Evolutionary conservation across 2,797 vertebrate species (phyloP).

Genomic region (Heteromormyrus szaboi): DNA sequence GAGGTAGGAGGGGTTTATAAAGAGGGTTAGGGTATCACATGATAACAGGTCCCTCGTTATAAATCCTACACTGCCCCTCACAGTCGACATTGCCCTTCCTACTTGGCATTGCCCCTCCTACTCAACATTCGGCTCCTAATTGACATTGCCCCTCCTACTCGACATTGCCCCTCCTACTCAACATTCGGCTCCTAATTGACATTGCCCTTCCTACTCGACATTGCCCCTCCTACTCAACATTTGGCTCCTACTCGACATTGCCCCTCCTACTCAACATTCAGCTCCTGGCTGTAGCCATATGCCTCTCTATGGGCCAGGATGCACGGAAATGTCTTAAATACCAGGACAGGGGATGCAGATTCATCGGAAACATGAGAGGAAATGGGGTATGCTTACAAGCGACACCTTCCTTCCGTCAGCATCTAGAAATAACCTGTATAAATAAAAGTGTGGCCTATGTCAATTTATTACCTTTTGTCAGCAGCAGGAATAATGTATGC

Average conservation of each 20-base stretch:
- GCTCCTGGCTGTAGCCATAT: not conserved
- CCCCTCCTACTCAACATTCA: not conserved
- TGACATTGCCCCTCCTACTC: too few relatives aligned
- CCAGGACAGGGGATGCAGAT: constrained; percentile 38
- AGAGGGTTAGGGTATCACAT: not conserved
- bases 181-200: too few relatives aligned
- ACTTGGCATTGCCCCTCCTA: too few relatives aligned
- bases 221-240: not conserved
- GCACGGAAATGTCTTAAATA: constrained; percentile 58
- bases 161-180: too few relatives aligned
- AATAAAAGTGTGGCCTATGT: constrained; percentile 42
- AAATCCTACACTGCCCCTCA: not conserved
- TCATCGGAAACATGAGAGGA: constrained; percentile 37
- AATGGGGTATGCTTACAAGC: constrained; percentile 57
- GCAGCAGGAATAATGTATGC: constrained; percentile 28
- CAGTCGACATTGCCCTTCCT: too few relatives aligned
- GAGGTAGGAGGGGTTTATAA: not conserved
- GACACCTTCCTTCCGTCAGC: constrained; percentile 57
- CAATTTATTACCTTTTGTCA: constrained; percentile 48
- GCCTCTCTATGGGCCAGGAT: constrained; percentile 50
- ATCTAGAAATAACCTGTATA: constrained; percentile 49
- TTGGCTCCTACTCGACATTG: not conserved
- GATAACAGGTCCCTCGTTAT: not conserved
- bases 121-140: too few relatives aligned
- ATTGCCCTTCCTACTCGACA: not conserved